A percentile compares a stretch with the other conserved stretches of the same genome.
phyloP scores from a whole-genome alignment of 30 jellyfish, hydroid and myxozoan genomes.

The Pelagia noctiluca region DNA sequence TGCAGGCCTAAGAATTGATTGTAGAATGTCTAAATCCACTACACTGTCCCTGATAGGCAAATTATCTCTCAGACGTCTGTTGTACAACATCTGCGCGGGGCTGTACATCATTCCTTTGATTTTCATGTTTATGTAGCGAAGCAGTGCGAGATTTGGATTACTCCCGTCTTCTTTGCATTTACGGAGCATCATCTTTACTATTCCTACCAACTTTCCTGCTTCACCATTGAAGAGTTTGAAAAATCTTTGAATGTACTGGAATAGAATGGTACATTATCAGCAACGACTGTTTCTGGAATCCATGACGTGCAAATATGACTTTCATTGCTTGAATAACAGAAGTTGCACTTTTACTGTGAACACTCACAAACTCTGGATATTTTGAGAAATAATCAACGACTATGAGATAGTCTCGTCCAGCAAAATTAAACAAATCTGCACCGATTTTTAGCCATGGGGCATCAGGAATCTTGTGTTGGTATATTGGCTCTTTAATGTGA shows the following conservation, averaged over 20 bases:
- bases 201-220: constrained; percentile 1
- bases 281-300: background rate
- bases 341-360: constrained; percentile 3
- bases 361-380: background rate
- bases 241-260: background rate
- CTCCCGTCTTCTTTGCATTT: constrained; percentile 12
- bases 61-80: constrained; percentile 18
- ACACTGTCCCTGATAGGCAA: constrained; percentile 27
- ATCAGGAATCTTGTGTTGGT: constrained; percentile 9
- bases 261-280: too few relatives aligned
- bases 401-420: constrained; percentile 18
- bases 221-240: constrained; percentile 2
- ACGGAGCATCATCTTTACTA: constrained; percentile 28
- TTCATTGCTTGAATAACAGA: constrained; percentile 20
- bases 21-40: too few relatives aligned
- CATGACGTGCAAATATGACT: background rate
- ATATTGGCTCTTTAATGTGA: too few relatives aligned
- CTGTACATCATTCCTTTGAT: constrained; percentile 18
- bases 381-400: too few relatives aligned
- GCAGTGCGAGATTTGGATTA: constrained; percentile 12
- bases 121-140: constrained; percentile 15
- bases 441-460: constrained; percentile 16
- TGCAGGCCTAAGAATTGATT: too few relatives aligned
- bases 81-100: constrained; percentile 32
- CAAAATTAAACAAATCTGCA: constrained; percentile 15